Base-by-base conservation (phyloP, 2,113 vertebrate species). In the Aspidoscelis tigris region DNA sequence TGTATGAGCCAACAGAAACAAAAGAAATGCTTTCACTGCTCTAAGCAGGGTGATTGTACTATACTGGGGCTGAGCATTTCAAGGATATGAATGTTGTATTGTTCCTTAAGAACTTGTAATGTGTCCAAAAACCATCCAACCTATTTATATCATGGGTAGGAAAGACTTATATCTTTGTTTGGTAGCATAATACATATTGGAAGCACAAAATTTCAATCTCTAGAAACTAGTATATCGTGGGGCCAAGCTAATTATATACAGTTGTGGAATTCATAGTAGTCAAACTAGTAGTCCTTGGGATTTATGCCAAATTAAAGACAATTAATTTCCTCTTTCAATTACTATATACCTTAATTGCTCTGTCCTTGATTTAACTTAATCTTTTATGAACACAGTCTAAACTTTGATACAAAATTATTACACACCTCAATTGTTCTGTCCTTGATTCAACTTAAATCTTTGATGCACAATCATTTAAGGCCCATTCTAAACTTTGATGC, bases 221-320 rank as follows among this genome's bases (percentile, higher is more conserved):
- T 55, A 90, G 76, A 44, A 81, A 74, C 0, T 0, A 0, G 0
- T 86, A 84, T 64, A 21, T 88, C 83, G 77, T 47, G 77, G 66
- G 82, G 26, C 86, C 77, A 68, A 91, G 73, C 88, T 90, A 93
- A 94, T 92, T 80, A 81, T 89, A 92, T 92, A 93, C 84, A 91
- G 84, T 87, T 66, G 85, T 88, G 89, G 92, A 94, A 95, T 96
- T 93, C 91, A 79, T 95, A 90, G 94, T 92, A 94, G 85, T 22
- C 82, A 84, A 84, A 94, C 83, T 89, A 92, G 90, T 50, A 81
- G 89, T 94, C 91, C 93, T 93, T 92, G 95, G 94, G 94, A 95
- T 94, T 93, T 92, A 91, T 47, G 93, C 93, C 95, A 96, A 95
- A 96, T 95, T 95, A 96, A 95, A 93, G 95, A 95, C 93, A 95